Conservation (phyloP, 2,888 invertebrate species). For the Standfussiana lucernea region DNA sequence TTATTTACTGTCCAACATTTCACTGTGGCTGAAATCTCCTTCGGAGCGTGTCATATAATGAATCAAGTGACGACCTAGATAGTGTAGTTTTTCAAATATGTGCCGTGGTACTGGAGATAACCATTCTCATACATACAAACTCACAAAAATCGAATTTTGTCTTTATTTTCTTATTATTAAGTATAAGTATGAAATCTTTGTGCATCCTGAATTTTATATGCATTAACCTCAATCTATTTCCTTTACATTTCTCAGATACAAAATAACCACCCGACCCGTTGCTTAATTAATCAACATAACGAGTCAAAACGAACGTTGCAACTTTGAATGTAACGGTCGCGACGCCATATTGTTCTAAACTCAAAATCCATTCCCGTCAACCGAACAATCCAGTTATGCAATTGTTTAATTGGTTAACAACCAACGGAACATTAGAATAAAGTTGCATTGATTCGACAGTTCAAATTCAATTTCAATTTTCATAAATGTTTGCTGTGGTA, state of each 20-base stretch:
- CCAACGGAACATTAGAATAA: constrained; percentile 75
- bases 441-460: constrained; percentile 67
- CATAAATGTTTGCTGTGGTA: constrained; percentile 45
- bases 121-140: not conserved
- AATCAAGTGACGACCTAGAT: constrained; percentile 74
- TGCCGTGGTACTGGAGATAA: not conserved
- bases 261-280: constrained; percentile 42
- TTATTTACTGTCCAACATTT: constrained; percentile 33
- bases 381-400: constrained; percentile 71
- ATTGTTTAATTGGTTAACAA: constrained; percentile 77
- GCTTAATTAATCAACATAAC: constrained; percentile 63
- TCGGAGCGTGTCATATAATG: constrained; percentile 71
- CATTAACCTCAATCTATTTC: not conserved
- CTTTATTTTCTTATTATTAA: not conserved
- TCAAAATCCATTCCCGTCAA: constrained; percentile 68
- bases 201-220: not conserved
- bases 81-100: not conserved
- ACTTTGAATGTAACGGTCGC: constrained; percentile 74
- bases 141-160: not conserved
- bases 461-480: constrained; percentile 62
- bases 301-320: constrained; percentile 71
- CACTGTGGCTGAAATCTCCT: constrained; percentile 48
- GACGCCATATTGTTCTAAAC: constrained; percentile 77
- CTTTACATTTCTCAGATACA: not conserved
- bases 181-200: not conserved